These are phyloP conservation scores for Meloidogyne hapla DNA, from an alignment of 1,140 invertebrate species.

Conservation along the genomic window DNA sequence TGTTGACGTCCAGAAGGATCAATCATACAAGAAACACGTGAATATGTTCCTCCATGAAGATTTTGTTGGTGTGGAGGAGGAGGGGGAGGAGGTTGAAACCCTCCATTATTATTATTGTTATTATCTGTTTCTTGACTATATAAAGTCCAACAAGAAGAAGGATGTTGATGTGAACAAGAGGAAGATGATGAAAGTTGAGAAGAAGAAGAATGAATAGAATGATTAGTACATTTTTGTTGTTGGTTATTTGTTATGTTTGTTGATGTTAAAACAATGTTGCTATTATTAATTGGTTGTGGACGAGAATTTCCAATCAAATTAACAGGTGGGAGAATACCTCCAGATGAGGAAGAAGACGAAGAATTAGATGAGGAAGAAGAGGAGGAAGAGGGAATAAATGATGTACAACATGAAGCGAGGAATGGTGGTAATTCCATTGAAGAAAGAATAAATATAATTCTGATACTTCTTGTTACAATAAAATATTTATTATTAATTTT, in stretches of 20 bases:
- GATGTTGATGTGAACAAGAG: not conserved
- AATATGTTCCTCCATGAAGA: not conserved
- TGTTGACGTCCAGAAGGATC: not conserved
- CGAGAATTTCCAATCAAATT: not conserved
- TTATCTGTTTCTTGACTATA: conserved; percentile 1
- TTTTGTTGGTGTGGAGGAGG: not conserved
- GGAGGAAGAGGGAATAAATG: conserved; percentile 2
- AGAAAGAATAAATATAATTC: too few species aligned
- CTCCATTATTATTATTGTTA: not conserved
- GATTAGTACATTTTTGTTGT: not conserved
- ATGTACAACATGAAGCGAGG: conserved; percentile 9
- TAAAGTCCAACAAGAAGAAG: not conserved
- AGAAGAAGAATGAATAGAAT: not conserved
- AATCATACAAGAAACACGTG: not conserved
- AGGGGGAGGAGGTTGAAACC: not conserved
- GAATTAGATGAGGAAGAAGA: not conserved
- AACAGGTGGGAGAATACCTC: not conserved
- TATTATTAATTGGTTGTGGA: conserved; percentile 10
- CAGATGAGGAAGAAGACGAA: not conserved
- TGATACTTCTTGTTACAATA: too few species aligned
- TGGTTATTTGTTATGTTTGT: not conserved
- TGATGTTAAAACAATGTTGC: conserved; percentile 22
- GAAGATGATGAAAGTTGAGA: conserved; percentile 1
- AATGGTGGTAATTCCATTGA: conserved; percentile 35
- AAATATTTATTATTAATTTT: not conserved